Evolutionary conservation across 2,888 invertebrate genomes (phyloP), one percentile per base, ranked within the genome.

Genomic region (Lasioglossum calceatum): DNA sequence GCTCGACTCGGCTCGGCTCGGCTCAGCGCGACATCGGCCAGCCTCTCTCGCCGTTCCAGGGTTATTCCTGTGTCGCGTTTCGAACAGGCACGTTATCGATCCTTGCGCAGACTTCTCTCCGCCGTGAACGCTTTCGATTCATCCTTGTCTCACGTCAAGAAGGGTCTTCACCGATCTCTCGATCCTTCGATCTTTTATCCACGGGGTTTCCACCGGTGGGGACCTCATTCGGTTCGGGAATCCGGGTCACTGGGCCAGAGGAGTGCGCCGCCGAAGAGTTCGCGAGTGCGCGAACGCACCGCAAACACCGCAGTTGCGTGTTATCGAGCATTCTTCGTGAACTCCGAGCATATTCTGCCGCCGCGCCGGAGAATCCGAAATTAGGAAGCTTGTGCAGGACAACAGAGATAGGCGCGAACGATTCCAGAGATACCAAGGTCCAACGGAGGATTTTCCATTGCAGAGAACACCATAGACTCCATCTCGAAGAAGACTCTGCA

Each of bases 381-480:
- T 39, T 14, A 16, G 39, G 1, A 1, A 32, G 19, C 32, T 39
- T 67, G 16, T 4, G n/a, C 42, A n/a, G 70, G 23, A 71, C 2
- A n/a, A 27, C 7, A 4, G 61, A 27, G 12, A 19, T 77, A 83
- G 84, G 84, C 42, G 42, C 7, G 23, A 4, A 7, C 8, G 23
- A 39, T 70, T 23, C 19, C 16, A 23, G 50, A 32, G 44, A 50
- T 19, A 47, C n/a, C 44, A n/a, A 3, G 58, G 8, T 5, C 32
- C 75, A 84, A 87, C n/a, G 7, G 64, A 67, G 50, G 36, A n/a
- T 72, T 82, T 74, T 58, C 54, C 87, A 89, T 95, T 95, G 50
- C 95, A 96, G 96, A 96, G 92, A 95, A 96, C 72, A 96, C 96
- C 64, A 94, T 95, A 86, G 96, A 95, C 87, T 95, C 95, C 16